A percentile compares a stretch with the other conserved stretches of the same genome.
phyloP scores from a whole-genome alignment of 1,140 invertebrate genomes.

The Ceratina calcarata region DNA sequence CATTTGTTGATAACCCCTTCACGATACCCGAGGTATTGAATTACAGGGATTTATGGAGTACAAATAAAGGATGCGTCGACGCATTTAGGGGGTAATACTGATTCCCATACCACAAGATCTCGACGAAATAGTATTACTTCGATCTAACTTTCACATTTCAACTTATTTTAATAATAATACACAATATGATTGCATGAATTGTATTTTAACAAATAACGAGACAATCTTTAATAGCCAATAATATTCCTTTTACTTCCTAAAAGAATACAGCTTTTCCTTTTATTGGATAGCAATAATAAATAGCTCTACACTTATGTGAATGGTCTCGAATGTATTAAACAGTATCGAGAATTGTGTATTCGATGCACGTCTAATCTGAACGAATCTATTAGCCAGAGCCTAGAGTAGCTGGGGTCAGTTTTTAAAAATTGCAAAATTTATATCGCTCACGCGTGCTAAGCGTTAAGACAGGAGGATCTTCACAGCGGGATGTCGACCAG shows the following conservation, averaged over 20 bases:
- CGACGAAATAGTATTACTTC: not conserved
- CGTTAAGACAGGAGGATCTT: slow-evolving; percentile 67
- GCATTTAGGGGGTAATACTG: slow-evolving; percentile 36
- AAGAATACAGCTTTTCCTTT: too few relatives aligned
- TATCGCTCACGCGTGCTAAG: slow-evolving; percentile 69
- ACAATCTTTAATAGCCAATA: too few relatives aligned
- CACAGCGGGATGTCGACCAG: slow-evolving; percentile 65
- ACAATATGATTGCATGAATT: too few relatives aligned
- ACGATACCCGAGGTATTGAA: slow-evolving; percentile 69
- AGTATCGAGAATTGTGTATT: not conserved
- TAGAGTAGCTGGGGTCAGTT: slow-evolving; percentile 54
- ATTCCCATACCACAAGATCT: slow-evolving; percentile 41
- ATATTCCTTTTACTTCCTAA: too few relatives aligned
- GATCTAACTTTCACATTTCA: not conserved
- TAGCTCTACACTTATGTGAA: not conserved
- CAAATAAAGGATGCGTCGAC: slow-evolving; percentile 56
- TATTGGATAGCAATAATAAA: not conserved
- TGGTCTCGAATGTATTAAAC: not conserved
- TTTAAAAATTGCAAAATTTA: slow-evolving; percentile 75
- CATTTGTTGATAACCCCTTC: slow-evolving; percentile 79
- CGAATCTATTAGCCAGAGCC: not conserved
- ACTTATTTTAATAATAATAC: not conserved
- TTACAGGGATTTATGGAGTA: slow-evolving; percentile 69
- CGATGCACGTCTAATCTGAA: not conserved
- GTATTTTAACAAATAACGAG: too few relatives aligned